Evolutionary conservation across 2,113 vertebrate species (phyloP), one percentile per base, ranked within the genome.

Genomic region (Onychostoma macrolepis): DNA sequence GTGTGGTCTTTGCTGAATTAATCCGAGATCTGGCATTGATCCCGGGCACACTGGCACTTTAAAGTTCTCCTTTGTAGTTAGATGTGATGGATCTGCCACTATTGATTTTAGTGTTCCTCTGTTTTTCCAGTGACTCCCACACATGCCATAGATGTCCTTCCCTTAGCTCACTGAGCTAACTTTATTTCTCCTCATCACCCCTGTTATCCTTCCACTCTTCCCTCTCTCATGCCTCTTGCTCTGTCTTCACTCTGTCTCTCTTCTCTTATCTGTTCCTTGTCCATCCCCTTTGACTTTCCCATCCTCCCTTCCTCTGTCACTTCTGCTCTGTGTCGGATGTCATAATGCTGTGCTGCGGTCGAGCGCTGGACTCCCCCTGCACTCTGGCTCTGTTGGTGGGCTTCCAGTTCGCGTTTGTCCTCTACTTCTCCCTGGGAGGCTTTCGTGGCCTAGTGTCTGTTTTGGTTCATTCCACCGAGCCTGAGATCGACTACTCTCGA

Each of bases 361-460:
- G 94, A 65, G 93, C 94, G 69, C 91, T 96, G 89, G 95, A 95
- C 91, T 95, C 95, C 12, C 97, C 97, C 0, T 98, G 98, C 90
- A 97, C 97, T 0, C 90, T 99, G 87, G 96, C 96, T 84, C 92
- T 99, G 91, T 94, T 99, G 30, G 94, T 98, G 78, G 97, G 97
- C 81, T 98, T 97, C 94, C 97, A 99, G 94, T 97, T 99, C 91
- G 96, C 96, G 0, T 98, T 99, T 92, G 97, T 99, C 90, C 96
- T 98, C 13, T 99, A 99, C 78, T 97, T 98, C 90, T 98, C 97
- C 0, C 93, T 99, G 0, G 97, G 97, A 0, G 98, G 97, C 8
- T 98, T 99, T 91, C 96, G 95, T 36, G 97, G 96, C 85, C 93
- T 99, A 53, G 96, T 96, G 48, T 96, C 97, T 2, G 96, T 98